A percentile compares a stretch with the other conserved stretches of the same genome.
phyloP scores from a whole-genome alignment of 2,797 vertebrate species.

The Acanthurus leucopareius region DNA sequence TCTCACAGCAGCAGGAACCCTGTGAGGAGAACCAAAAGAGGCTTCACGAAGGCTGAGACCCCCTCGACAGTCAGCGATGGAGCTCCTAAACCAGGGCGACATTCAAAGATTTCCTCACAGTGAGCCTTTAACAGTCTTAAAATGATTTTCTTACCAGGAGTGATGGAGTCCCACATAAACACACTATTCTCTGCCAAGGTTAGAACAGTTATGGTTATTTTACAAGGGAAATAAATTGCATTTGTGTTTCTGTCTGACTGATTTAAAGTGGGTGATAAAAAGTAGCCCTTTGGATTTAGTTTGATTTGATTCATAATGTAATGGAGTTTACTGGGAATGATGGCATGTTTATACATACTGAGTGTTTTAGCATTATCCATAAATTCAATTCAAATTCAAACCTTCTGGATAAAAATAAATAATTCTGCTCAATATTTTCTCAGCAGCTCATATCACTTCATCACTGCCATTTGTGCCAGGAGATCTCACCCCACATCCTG shows the following conservation, averaged over 20 bases:
- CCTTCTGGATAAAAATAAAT: neutral
- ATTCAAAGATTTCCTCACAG: neutral
- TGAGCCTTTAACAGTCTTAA: neutral
- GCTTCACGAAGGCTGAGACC: conserved; percentile 67
- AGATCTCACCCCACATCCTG: neutral
- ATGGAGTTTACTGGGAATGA: neutral
- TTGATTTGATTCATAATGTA: neutral
- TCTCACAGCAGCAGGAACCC: conserved; percentile 72
- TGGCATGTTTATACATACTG: neutral
- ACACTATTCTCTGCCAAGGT: neutral
- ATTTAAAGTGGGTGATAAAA: neutral
- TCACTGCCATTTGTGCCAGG: neutral
- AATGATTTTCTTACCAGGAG: neutral
- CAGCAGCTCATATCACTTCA: neutral
- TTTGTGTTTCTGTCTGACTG: neutral
- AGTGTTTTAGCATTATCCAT: neutral
- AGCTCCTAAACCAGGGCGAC: conserved; percentile 66
- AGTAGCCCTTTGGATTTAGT: neutral
- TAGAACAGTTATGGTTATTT: neutral
- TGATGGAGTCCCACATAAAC: neutral
- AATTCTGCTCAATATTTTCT: neutral
- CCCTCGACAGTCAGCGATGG: conserved; percentile 64
- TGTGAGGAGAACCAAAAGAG: conserved; percentile 71
- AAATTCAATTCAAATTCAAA: neutral
- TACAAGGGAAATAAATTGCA: neutral